Evolutionary conservation across 2,888 invertebrate genomes (phyloP).

Genomic region (Nudaria mundana): DNA sequence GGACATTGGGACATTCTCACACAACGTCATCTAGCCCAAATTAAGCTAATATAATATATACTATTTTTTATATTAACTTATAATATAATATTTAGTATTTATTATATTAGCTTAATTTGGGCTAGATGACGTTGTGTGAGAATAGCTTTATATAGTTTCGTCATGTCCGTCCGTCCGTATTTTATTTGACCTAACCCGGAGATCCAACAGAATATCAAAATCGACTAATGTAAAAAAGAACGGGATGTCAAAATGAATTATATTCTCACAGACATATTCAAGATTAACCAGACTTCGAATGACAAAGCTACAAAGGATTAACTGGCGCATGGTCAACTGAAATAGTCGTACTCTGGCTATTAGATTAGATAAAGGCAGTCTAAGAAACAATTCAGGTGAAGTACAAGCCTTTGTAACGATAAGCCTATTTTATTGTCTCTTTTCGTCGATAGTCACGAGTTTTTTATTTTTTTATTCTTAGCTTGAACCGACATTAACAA

Average conservation of each 20-base stretch:
- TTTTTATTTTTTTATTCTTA: slow-evolving; percentile 69
- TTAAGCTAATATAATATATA: too few species aligned
- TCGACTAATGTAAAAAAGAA: neutral
- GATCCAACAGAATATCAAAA: slow-evolving; percentile 6
- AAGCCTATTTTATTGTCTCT: slow-evolving; percentile 67
- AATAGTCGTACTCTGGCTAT: slow-evolving; percentile 25
- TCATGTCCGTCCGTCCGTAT: too few species aligned
- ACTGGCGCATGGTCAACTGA: slow-evolving; percentile 9
- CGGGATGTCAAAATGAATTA: too few species aligned
- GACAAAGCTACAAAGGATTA: neutral
- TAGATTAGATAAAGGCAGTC: slow-evolving; percentile 39
- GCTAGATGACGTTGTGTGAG: too few species aligned
- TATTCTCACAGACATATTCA: too few species aligned
- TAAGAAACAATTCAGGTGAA: slow-evolving; percentile 46
- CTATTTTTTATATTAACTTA: too few species aligned
- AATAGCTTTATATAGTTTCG: too few species aligned
- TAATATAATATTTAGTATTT: too few species aligned
- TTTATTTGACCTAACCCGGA: neutral
- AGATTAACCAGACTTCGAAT: neutral
- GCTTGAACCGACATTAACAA: slow-evolving; percentile 56
- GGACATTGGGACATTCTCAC: too few species aligned
- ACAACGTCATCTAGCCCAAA: too few species aligned
- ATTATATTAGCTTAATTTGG: too few species aligned
- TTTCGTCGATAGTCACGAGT: slow-evolving; percentile 46
- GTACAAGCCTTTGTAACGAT: slow-evolving; percentile 52